Percentiles rank a stretch among this genome's conserved stretches.
Evolutionary conservation across 2,113 vertebrate genomes (phyloP).

Genomic region (Sclerurus mexicanus): DNA sequence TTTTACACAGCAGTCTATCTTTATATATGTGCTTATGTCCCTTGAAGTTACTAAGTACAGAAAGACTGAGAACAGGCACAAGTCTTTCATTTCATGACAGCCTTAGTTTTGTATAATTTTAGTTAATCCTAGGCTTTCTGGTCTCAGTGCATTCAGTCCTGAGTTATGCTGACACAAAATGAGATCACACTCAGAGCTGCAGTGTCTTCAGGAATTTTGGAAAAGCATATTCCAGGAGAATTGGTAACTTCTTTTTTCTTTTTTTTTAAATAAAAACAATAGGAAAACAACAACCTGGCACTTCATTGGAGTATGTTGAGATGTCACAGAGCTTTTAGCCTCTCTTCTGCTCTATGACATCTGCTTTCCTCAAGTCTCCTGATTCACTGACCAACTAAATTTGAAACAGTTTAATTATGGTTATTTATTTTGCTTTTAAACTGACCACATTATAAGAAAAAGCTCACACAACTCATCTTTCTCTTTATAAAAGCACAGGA

Average conservation of each 20-base stretch:
- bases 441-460: slow-evolving; percentile 55
- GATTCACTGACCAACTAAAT: slow-evolving; percentile 25
- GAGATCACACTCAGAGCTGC: not conserved
- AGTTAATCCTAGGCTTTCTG: slow-evolving; percentile 44
- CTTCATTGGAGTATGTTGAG: not conserved
- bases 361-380: slow-evolving; percentile 63
- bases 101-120: slow-evolving; percentile 39
- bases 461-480: slow-evolving; percentile 3
- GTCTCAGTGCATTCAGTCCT: not conserved
- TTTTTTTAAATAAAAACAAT: not conserved
- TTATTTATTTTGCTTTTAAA: slow-evolving; percentile 59
- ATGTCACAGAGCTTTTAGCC: not conserved
- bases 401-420: slow-evolving; percentile 45
- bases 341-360: slow-evolving; percentile 1
- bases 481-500: slow-evolving; percentile 27
- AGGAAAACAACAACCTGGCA: not conserved
- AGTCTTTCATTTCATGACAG: slow-evolving; percentile 7
- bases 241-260: slow-evolving; percentile 22
- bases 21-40: not conserved
- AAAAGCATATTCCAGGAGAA: slow-evolving; percentile 63
- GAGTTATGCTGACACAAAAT: not conserved
- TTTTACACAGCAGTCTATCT: not conserved
- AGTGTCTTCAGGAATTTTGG: not conserved
- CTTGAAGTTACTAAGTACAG: slow-evolving; percentile 4
- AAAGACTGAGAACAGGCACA: not conserved